Percentiles rank a stretch among this genome's conserved stretches.
Evolutionary conservation across 2,797 vertebrate genomes (phyloP).

Genomic region (Morelia viridis): DNA sequence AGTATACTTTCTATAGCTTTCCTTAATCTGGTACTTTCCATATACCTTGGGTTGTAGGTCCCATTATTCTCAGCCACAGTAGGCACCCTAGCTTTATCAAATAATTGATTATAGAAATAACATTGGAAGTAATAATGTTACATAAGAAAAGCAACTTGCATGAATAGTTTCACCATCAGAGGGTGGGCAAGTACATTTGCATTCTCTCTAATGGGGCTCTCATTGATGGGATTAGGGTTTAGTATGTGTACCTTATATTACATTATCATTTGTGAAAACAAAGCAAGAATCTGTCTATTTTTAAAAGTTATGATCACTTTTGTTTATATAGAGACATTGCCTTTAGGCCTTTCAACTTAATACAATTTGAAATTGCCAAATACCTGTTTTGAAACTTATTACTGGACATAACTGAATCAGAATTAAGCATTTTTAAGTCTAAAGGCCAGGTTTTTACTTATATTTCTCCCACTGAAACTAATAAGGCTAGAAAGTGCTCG

Average conservation of each 20-base stretch:
- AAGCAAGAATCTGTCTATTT: not conserved
- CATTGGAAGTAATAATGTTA: not conserved
- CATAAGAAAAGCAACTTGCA: slow-evolving; percentile 21
- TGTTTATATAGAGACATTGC: not conserved
- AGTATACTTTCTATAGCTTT: not conserved
- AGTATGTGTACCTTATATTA: not conserved
- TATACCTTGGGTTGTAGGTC: not conserved
- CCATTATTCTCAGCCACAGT: not conserved
- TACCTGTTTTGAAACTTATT: not conserved
- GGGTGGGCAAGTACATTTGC: not conserved
- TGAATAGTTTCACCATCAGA: slow-evolving; percentile 11
- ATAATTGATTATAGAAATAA: not conserved
- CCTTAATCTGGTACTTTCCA: not conserved
- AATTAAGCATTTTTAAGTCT: not conserved
- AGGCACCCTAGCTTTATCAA: not conserved
- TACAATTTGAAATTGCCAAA: not conserved
- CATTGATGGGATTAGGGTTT: not conserved
- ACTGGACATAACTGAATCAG: not conserved
- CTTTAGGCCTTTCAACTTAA: not conserved
- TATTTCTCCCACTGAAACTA: not conserved
- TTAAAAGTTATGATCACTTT: not conserved
- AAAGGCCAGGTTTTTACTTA: not conserved
- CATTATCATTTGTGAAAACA: not conserved
- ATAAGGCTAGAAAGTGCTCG: not conserved
- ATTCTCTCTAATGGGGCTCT: not conserved